Base-by-base conservation (phyloP, 2,888 invertebrate species). In the Phalera bucephala region DNA sequence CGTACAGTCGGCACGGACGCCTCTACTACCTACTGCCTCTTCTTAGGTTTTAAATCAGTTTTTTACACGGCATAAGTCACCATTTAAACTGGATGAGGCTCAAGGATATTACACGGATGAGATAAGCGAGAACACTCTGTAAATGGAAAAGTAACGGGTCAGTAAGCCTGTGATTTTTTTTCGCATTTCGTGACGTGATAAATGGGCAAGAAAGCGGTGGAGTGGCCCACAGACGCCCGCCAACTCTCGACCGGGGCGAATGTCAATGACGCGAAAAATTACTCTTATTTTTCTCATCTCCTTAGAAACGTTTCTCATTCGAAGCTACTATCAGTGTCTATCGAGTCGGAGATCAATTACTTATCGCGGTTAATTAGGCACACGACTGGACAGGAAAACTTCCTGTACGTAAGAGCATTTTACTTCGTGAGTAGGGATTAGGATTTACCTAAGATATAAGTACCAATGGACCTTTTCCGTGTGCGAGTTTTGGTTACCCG, bases 121-220 rank as follows among this genome's bases (percentile, higher is more conserved):
- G 77, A 79, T 81, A 76, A 80, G 72, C 67, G 63, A 69, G 71
- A 76, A 77, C 50, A 56, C 72, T 73, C 64, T 68, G 80, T 76
- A 82, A 83, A 85, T 83, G 78, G 80, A 80, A 83, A 82, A 79
- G 77, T 68, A 75, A 73, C 83, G 81, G 84, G 80, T 83, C 82
- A 84, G 76, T 77, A 71, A 71, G 62, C 64, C 54, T 52, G 75
- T 71, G 78, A 79, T 80, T 51, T 60, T 79, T 79, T 79, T 78
- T 72, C 73, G 64, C 72, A 61, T 74, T 71, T 68, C 76, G 66
- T 71, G 77, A 64, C 75, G 79, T 84, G 86, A 85, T 85, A 84
- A 85, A 86, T 84, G 82, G 73, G 52, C 59, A 62, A 62, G 66
- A 64, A 64, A 54, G 51, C 56, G 61, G 63, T 40, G 45, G 34